Conservation (phyloP, 2,888 invertebrate species). For the Dysmachus trigonus region DNA sequence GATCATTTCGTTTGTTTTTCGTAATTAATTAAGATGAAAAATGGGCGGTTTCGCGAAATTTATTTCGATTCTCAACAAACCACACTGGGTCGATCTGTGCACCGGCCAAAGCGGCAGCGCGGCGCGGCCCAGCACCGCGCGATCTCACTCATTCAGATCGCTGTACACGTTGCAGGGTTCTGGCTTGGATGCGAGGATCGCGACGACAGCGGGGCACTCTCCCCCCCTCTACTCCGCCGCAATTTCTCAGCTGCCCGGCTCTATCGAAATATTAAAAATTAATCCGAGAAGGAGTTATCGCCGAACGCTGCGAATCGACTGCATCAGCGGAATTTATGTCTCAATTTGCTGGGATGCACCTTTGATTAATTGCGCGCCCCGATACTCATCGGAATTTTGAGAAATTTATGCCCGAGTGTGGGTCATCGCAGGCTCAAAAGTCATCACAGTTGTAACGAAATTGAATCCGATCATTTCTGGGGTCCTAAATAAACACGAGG, state of each 20-base stretch:
- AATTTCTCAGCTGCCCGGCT: neutral
- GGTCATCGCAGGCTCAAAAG: constrained; percentile 26
- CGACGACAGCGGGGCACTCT: neutral
- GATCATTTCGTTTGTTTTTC: constrained; percentile 30
- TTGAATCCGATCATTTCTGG: neutral
- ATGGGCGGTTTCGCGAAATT: constrained; percentile 32
- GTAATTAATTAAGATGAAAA: constrained; percentile 44
- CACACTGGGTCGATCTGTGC: neutral
- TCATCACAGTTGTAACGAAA: constrained; percentile 25
- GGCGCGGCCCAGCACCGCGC: neutral
- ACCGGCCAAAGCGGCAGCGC: neutral
- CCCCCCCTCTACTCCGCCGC: neutral
- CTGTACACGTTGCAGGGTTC: neutral
- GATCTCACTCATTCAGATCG: neutral
- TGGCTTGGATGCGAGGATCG: neutral
- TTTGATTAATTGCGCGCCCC: constrained; percentile 53
- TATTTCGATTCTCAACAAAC: constrained; percentile 18
- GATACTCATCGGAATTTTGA: constrained; percentile 52
- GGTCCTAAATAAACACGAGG: neutral
- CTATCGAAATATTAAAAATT: constrained; percentile 41
- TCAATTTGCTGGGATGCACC: constrained; percentile 58
- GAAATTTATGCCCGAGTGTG: constrained; percentile 32
- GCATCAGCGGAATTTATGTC: constrained; percentile 59
- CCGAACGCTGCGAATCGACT: constrained; percentile 7
- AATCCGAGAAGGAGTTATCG: constrained; percentile 39